Percentiles rank a stretch among this genome's conserved stretches.
Conservation (phyloP, 2,888 invertebrate species). For the Ypsolopha scabrella region DNA sequence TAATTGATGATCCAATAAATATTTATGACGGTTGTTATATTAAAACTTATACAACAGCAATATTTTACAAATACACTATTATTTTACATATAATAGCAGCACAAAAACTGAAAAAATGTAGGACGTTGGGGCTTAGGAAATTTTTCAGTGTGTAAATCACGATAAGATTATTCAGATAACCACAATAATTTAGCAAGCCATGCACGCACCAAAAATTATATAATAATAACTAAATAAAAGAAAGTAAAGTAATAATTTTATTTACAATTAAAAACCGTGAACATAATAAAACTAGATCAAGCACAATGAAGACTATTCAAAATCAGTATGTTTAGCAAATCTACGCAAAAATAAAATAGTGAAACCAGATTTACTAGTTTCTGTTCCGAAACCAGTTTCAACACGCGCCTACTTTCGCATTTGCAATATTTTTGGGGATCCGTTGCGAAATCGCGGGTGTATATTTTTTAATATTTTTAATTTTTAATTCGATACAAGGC, state of each 20-base stretch:
- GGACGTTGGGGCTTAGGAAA: too few species aligned
- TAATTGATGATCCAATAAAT: too few species aligned
- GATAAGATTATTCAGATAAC: not conserved
- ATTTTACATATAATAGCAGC: too few species aligned
- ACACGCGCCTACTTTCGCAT: slow-evolving; percentile 55
- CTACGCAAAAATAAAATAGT: slow-evolving; percentile 38
- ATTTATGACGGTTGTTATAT: too few species aligned
- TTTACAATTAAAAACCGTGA: slow-evolving; percentile 36
- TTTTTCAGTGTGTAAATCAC: too few species aligned
- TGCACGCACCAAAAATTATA: not conserved
- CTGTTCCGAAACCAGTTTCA: slow-evolving; percentile 38
- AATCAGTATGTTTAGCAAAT: slow-evolving; percentile 54
- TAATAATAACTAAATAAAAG: slow-evolving; percentile 6
- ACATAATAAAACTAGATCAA: slow-evolving; percentile 34
- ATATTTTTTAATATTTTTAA: too few species aligned
- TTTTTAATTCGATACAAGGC: not conserved
- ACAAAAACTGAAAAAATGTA: too few species aligned
- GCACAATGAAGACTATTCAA: slow-evolving; percentile 37
- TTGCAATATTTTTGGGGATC: slow-evolving; percentile 33
- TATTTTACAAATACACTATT: too few species aligned
- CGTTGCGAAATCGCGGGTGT: not conserved
- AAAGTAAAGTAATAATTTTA: slow-evolving; percentile 13
- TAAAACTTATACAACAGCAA: too few species aligned
- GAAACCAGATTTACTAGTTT: slow-evolving; percentile 53
- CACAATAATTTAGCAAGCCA: not conserved